Evolutionary conservation across 2,888 invertebrate species (phyloP).

Genomic region (Plagodis pulveraria): DNA sequence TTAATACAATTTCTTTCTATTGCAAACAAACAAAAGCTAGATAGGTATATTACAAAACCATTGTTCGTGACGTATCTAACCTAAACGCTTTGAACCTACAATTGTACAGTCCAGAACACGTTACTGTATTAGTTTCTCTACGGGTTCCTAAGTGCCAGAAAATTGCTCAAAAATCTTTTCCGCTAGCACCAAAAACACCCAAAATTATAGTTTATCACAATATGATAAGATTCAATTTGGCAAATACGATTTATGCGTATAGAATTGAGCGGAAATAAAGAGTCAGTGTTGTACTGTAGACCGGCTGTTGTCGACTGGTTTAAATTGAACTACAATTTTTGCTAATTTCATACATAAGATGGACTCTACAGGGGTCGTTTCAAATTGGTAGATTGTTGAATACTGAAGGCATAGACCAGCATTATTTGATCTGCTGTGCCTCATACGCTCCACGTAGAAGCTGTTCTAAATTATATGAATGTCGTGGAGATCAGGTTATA

Average conservation of each 20-base stretch:
- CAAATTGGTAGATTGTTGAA: constrained; percentile 18
- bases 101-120: constrained; percentile 18
- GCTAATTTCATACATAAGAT: constrained; percentile 38
- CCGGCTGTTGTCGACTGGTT: constrained; percentile 59
- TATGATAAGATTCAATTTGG: constrained; percentile 52
- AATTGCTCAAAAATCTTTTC: constrained; percentile 38
- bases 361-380: constrained; percentile 33
- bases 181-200: constrained; percentile 23
- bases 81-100: constrained; percentile 9
- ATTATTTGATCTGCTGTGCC: constrained; percentile 10
- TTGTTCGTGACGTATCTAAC: background rate
- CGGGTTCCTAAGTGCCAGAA: constrained; percentile 36
- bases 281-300: constrained; percentile 74
- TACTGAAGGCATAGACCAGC: constrained; percentile 10
- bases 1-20: too few species aligned
- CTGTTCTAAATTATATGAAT: constrained; percentile 40
- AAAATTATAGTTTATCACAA: constrained; percentile 41
- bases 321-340: constrained; percentile 55
- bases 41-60: too few species aligned
- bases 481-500: constrained; percentile 55
- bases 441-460: background rate
- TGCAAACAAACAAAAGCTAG: too few species aligned
- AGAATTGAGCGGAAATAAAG: constrained; percentile 78
- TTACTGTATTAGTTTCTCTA: constrained; percentile 31
- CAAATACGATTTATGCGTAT: constrained; percentile 51